phyloP scores from a whole-genome alignment of 2,888 invertebrate species.

The Eueremaeus valkanovi region DNA sequence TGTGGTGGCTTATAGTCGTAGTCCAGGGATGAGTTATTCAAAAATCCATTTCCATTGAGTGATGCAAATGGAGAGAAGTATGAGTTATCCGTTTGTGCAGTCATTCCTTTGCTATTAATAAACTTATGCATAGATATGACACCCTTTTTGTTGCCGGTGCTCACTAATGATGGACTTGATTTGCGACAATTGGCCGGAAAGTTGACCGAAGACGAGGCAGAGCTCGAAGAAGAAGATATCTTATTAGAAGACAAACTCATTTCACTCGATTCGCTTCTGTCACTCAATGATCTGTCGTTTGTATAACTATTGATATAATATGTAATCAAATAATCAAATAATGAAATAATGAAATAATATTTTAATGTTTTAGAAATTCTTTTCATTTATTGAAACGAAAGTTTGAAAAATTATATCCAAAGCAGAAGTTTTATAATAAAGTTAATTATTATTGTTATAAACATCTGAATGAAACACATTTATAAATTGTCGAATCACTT shows the following conservation, averaged over 20 bases:
- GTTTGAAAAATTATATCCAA: too few relatives aligned
- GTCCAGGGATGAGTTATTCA: background rate
- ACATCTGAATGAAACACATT: too few relatives aligned
- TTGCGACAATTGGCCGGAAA: constrained; percentile 13
- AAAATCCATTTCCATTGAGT: constrained; percentile 35
- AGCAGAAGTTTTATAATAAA: too few relatives aligned
- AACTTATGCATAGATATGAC: constrained; percentile 68
- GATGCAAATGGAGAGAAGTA: constrained; percentile 38
- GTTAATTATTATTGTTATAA: too few relatives aligned
- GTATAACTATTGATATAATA: background rate
- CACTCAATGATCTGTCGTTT: background rate
- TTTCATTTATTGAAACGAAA: too few relatives aligned
- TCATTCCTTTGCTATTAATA: constrained; percentile 71
- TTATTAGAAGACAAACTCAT: background rate
- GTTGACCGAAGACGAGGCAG: constrained; percentile 40
- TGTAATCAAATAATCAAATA: background rate
- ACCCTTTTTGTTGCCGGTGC: background rate
- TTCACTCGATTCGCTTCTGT: background rate
- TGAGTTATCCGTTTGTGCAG: constrained; percentile 51
- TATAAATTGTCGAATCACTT: too few relatives aligned
- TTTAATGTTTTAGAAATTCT: too few relatives aligned
- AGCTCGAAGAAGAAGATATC: constrained; percentile 39
- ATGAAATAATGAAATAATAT: too few relatives aligned
- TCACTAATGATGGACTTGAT: background rate
- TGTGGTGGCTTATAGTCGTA: constrained; percentile 10